These are phyloP conservation scores for Diplosoma virens DNA, from an alignment of 23 tunicate species.

Conservation along the genomic window DNA sequence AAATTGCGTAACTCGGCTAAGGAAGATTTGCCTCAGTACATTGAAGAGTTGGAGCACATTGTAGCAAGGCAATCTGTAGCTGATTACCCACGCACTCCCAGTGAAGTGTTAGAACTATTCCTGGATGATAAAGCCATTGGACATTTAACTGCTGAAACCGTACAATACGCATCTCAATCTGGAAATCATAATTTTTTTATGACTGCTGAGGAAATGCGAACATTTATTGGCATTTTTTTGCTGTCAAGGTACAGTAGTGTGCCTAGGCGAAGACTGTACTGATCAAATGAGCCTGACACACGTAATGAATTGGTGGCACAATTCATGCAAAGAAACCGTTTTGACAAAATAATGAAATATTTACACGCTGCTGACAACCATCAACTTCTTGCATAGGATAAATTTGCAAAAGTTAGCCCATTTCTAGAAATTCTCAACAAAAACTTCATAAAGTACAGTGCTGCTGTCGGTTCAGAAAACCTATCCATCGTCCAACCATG, in stretches of 20 bases:
- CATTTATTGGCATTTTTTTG: not conserved
- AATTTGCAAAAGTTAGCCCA: slow-evolving; percentile 6
- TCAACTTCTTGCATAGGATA: not conserved
- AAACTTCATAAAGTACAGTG: not conserved
- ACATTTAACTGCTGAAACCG: slow-evolving; percentile 7
- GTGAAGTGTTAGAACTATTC: no score
- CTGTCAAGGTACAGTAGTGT: slow-evolving; percentile 9
- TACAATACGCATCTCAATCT: slow-evolving; percentile 1
- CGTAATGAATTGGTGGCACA: slow-evolving; percentile 24
- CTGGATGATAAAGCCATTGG: no score
- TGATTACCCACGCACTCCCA: no score
- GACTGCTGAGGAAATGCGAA: slow-evolving; percentile 2
- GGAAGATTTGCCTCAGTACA: no score
- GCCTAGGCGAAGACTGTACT: slow-evolving; percentile 5
- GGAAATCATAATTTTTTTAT: slow-evolving; percentile 9
- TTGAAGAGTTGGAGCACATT: no score
- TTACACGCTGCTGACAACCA: not conserved
- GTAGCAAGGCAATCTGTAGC: no score
- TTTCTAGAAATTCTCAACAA: slow-evolving; percentile 1
- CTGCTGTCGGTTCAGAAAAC: not conserved
- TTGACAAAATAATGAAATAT: slow-evolving; percentile 4
- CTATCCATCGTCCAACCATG: slow-evolving; percentile 1
- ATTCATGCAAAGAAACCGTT: not conserved
- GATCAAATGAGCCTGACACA: slow-evolving; percentile 16
- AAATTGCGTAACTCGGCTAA: no score